Evolutionary conservation across 2,113 vertebrate species (phyloP).

Genomic region (Seriola rivoliana): DNA sequence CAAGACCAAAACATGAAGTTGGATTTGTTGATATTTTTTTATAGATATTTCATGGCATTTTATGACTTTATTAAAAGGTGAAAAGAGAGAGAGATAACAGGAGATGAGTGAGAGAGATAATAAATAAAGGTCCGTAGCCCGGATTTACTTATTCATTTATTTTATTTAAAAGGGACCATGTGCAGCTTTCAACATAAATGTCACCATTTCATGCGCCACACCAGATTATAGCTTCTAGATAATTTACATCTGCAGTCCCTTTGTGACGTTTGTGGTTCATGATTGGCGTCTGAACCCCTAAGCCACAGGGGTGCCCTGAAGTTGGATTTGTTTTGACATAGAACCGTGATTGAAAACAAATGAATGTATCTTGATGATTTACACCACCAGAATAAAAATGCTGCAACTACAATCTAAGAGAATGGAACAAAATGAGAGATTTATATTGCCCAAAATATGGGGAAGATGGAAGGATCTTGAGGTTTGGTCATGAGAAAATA

Average conservation of each 20-base stretch:
- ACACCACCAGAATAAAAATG: not conserved
- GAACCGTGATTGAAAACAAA: too few species aligned
- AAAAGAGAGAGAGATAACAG: not conserved
- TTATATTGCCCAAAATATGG: not conserved
- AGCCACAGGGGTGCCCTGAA: not conserved
- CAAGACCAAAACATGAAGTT: not conserved
- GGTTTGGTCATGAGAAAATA: not conserved
- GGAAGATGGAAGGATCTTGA: not conserved
- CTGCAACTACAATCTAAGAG: not conserved
- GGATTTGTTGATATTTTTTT: not conserved
- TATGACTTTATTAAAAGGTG: not conserved
- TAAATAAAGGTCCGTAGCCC: not conserved
- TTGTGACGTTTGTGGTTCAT: not conserved
- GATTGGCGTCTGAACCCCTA: not conserved
- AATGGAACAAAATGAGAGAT: too few species aligned
- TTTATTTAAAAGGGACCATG: too few species aligned
- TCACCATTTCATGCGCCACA: too few species aligned
- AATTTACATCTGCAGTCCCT: too few species aligned
- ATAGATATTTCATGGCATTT: not conserved
- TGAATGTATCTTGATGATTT: too few species aligned
- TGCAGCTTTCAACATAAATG: too few species aligned
- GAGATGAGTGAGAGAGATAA: not conserved
- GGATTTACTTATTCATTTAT: not conserved
- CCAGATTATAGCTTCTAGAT: too few species aligned
- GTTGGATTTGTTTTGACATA: not conserved